These are phyloP conservation scores for Pasiphila rectangulata DNA, from an alignment of 2,888 invertebrate species.

Conservation along the genomic window DNA sequence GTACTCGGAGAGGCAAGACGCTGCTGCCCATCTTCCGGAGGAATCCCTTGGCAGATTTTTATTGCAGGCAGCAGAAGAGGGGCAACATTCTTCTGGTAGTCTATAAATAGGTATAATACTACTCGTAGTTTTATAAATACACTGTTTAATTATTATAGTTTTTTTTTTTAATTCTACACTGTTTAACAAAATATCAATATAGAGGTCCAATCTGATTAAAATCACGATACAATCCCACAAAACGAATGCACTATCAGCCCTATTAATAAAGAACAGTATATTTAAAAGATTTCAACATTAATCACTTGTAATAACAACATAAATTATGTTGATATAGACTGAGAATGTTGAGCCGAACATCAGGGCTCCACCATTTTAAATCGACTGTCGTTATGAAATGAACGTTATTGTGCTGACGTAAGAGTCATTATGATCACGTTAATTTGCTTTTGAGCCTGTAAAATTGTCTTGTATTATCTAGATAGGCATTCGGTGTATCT, in stretches of 20 bases:
- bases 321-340: constrained; percentile 73
- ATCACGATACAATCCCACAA: constrained; percentile 13
- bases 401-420: background rate
- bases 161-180: no score
- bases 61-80: no score
- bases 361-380: background rate
- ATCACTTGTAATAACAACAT: constrained; percentile 70
- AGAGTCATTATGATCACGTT: background rate
- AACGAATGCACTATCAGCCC: constrained; percentile 24
- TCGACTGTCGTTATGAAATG: background rate
- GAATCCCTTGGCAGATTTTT: no score
- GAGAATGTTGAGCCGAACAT: constrained; percentile 46
- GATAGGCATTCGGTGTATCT: no score
- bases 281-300: constrained; percentile 67
- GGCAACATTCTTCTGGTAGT: no score
- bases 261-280: constrained; percentile 37
- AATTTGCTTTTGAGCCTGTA: background rate
- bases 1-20: no score
- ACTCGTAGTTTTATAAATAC: no score
- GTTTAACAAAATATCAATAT: no score
- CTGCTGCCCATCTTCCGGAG: no score
- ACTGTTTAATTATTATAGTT: no score
- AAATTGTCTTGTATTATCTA: background rate
- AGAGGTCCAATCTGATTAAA: background rate
- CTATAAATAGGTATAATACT: no score